These are phyloP conservation scores for Crotophaga sulcirostris DNA, from an alignment of 2,113 vertebrate species.

Conservation along the genomic window DNA sequence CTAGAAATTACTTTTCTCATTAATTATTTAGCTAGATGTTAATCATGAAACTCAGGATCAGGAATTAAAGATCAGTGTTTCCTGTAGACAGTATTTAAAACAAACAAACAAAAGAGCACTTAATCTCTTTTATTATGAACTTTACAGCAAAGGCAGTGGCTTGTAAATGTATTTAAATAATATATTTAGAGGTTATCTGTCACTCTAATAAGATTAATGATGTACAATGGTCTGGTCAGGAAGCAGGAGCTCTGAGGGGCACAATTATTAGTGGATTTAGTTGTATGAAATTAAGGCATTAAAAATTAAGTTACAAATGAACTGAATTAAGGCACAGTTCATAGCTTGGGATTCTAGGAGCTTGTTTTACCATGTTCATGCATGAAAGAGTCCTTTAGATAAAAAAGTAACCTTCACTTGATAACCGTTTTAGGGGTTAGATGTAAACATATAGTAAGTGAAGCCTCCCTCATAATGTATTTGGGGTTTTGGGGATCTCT, in stretches of 20 bases:
- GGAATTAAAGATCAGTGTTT: neutral
- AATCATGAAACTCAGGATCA: neutral
- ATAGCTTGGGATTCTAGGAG: neutral
- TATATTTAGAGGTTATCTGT: neutral
- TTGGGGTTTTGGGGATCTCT: neutral
- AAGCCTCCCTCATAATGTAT: neutral
- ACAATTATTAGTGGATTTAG: neutral
- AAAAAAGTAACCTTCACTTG: neutral
- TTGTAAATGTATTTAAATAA: neutral
- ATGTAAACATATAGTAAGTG: neutral
- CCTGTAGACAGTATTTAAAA: neutral
- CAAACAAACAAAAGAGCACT: neutral
- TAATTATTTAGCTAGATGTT: neutral
- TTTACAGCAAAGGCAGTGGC: neutral
- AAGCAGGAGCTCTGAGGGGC: neutral
- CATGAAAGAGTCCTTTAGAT: neutral
- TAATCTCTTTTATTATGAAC: neutral
- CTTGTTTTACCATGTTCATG: neutral
- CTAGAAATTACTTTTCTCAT: neutral
- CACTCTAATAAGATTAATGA: neutral
- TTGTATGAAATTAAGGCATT: neutral
- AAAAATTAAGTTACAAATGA: neutral
- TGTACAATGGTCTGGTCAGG: neutral
- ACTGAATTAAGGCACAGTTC: neutral
- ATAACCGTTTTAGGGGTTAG: neutral